Evolutionary conservation across 2,888 invertebrate genomes (phyloP).

Genomic region (Rosalia funebris): DNA sequence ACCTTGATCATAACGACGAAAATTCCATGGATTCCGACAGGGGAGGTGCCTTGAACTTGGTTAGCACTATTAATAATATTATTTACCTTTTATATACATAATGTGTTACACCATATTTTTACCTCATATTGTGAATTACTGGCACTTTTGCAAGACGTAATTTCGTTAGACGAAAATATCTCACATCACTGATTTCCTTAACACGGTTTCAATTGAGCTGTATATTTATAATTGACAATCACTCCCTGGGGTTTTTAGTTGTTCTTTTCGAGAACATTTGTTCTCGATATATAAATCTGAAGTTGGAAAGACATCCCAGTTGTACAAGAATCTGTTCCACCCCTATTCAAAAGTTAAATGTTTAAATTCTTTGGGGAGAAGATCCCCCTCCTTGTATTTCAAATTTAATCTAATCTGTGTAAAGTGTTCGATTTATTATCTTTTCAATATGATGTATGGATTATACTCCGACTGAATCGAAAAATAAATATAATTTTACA

Average conservation of each 20-base stretch:
- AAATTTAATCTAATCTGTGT: slow-evolving; percentile 47
- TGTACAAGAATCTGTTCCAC: slow-evolving; percentile 49
- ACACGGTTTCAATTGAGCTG: no score
- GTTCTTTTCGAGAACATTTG: slow-evolving; percentile 57
- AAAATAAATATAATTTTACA: no score
- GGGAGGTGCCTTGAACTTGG: slow-evolving; percentile 71
- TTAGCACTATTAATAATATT: no score
- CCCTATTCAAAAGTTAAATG: slow-evolving; percentile 61
- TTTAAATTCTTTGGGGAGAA: slow-evolving; percentile 63
- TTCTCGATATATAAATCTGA: slow-evolving; percentile 58
- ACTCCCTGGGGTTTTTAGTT: slow-evolving; percentile 52
- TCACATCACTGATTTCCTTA: no score
- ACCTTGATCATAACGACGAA: slow-evolving; percentile 68
- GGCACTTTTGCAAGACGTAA: no score
- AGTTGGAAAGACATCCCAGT: slow-evolving; percentile 55
- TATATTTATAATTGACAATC: slow-evolving; percentile 47
- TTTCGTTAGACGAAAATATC: no score
- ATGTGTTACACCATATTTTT: no score
- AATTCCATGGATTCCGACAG: slow-evolving; percentile 74
- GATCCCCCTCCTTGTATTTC: slow-evolving; percentile 44
- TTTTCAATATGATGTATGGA: neutral
- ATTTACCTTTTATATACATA: no score
- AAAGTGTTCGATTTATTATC: slow-evolving; percentile 20
- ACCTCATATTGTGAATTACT: no score
- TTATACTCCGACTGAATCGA: no score